phyloP scores from a whole-genome alignment of 2,797 vertebrate species.

The Paratrypauchen microcephalus region DNA sequence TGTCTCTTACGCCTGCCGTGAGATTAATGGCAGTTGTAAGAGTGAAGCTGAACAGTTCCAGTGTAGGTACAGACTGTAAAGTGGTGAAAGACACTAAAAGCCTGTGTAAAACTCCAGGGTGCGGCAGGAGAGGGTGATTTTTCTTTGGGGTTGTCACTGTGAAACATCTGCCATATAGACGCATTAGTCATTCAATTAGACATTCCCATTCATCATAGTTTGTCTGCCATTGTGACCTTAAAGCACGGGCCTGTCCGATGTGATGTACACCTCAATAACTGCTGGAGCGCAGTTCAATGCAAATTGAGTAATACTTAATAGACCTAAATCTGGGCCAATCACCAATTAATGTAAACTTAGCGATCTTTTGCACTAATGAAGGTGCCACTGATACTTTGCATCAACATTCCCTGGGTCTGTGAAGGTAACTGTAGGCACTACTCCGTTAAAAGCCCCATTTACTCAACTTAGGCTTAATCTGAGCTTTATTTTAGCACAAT shows the following conservation, averaged over 20 bases:
- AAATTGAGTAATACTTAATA: background rate
- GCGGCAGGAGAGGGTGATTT: background rate
- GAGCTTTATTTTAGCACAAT: no score
- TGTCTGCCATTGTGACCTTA: conserved; percentile 3
- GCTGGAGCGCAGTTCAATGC: background rate
- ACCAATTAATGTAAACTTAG: background rate
- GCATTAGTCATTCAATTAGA: conserved; percentile 9
- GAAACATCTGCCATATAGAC: conserved; percentile 12
- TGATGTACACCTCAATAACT: background rate
- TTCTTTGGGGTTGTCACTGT: conserved; percentile 10
- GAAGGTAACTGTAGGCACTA: no score
- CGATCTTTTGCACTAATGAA: background rate
- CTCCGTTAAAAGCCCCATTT: no score
- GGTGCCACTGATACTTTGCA: no score
- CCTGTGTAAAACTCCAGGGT: conserved; percentile 11
- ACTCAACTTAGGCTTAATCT: no score
- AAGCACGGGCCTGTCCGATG: background rate
- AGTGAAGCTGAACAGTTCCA: conserved; percentile 11
- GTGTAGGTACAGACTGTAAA: conserved; percentile 19
- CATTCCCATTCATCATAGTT: conserved; percentile 10
- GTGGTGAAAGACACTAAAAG: conserved; percentile 16
- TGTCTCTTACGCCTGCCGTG: conserved; percentile 1
- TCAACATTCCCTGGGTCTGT: no score
- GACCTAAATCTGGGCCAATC: background rate
- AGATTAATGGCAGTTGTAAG: conserved; percentile 17